Percentiles rank a stretch among this genome's conserved stretches.
phyloP scores from a whole-genome alignment of 2,888 invertebrate genomes.

The Dryococelus australis region DNA sequence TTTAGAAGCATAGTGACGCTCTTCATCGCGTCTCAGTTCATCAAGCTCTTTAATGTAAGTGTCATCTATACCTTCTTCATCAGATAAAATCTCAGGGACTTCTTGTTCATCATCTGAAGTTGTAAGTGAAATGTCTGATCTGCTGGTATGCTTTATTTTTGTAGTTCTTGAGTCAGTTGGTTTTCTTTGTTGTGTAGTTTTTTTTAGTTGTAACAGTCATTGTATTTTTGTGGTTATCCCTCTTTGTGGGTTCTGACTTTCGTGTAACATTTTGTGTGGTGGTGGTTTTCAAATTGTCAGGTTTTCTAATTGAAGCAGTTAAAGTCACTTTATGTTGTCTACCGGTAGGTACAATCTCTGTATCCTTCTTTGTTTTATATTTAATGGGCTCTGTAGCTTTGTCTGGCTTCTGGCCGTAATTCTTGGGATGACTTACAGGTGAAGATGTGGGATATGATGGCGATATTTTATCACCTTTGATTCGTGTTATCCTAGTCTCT shows the following conservation, averaged over 20 bases:
- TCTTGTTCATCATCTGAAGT: conserved; percentile 47
- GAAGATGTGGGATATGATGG: not conserved
- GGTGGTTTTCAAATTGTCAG: not conserved
- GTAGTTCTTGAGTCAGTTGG: not conserved
- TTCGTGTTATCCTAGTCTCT: conserved; percentile 34
- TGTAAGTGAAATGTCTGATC: not conserved
- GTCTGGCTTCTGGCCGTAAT: not conserved
- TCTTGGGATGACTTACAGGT: not conserved
- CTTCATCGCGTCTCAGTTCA: conserved; percentile 45
- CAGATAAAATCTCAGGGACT: conserved; percentile 41
- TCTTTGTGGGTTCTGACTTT: not conserved
- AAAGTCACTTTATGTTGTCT: not conserved
- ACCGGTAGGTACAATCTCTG: not conserved
- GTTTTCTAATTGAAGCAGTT: not conserved
- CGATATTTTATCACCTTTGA: conserved; percentile 31
- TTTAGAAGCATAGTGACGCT: conserved; percentile 45
- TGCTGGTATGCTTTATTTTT: not conserved
- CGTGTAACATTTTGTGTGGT: not conserved
- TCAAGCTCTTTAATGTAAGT: conserved; percentile 44
- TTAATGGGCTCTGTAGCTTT: not conserved
- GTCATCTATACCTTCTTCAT: conserved; percentile 37
- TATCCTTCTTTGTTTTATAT: conserved; percentile 9
- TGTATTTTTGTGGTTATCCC: not conserved
- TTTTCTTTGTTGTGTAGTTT: conserved; percentile 13
- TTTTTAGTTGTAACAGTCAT: not conserved